A percentile compares a stretch with the other conserved stretches of the same genome.
phyloP scores from a whole-genome alignment of 2,113 vertebrate species.

The Polypterus senegalus region DNA sequence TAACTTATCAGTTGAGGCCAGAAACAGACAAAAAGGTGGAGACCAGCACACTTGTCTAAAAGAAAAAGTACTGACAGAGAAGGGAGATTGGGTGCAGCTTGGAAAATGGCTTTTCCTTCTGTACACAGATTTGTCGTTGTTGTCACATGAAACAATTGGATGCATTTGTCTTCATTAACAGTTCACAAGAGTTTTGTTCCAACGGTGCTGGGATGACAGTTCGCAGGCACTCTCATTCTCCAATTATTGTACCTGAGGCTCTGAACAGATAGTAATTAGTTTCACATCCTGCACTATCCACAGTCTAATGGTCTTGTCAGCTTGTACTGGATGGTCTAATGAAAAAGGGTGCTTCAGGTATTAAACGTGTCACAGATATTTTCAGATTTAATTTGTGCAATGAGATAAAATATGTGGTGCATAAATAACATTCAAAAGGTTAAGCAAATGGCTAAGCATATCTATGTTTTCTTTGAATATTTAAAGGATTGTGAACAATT shows the following conservation, averaged over 20 bases:
- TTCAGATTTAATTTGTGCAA: conserved; percentile 14
- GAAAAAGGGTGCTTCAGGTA: conserved; percentile 10
- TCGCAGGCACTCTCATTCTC: conserved; percentile 35
- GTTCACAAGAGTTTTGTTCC: conserved; percentile 34
- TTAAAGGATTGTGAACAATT: too few species aligned
- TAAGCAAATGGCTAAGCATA: too few species aligned
- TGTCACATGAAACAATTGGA: conserved; percentile 33
- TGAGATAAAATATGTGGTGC: conserved; percentile 5
- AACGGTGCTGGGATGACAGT: conserved; percentile 29
- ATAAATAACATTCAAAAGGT: not conserved
- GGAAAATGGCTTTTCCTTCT: conserved; percentile 8
- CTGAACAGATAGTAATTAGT: conserved; percentile 52
- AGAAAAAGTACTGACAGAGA: not conserved
- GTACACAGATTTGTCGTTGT: conserved; percentile 25
- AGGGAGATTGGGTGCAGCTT: conserved; percentile 1
- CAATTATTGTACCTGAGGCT: conserved; percentile 40
- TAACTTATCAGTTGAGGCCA: too few species aligned
- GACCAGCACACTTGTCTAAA: too few species aligned
- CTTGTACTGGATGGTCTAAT: conserved; percentile 33
- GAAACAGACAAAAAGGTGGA: too few species aligned
- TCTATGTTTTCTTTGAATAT: too few species aligned
- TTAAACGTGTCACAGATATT: conserved; percentile 16
- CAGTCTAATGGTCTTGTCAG: conserved; percentile 47
- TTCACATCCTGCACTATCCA: conserved; percentile 41
- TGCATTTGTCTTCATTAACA: conserved; percentile 58